These are phyloP conservation scores for Chloropsis cyanopogon DNA, from an alignment of 2,113 vertebrate genomes.

Conservation along the genomic window DNA sequence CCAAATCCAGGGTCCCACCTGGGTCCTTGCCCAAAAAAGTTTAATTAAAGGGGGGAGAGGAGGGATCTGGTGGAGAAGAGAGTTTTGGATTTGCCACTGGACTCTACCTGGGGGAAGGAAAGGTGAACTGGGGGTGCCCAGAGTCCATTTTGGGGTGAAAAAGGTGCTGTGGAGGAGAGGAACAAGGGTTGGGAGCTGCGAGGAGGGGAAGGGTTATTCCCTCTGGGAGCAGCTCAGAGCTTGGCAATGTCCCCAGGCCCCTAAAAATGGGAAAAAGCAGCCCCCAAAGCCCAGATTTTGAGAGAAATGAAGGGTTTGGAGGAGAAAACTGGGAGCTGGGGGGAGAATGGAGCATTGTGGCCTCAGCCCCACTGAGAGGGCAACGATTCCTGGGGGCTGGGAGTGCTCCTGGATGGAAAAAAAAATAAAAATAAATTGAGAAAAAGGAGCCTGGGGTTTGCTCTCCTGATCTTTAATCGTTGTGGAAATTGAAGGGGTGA, in stretches of 20 bases:
- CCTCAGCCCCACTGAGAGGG: neutral
- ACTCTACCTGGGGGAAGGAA: neutral
- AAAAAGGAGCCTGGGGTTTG: neutral
- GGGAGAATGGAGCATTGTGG: accelerated
- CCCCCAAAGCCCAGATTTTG: neutral
- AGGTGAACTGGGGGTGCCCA: neutral
- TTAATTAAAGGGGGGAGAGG: neutral
- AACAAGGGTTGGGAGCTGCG: neutral
- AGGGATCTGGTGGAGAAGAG: neutral
- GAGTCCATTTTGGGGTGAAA: neutral
- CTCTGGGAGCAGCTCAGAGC: neutral
- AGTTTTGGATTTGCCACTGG: neutral
- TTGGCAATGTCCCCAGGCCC: neutral
- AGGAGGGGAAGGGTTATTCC: neutral
- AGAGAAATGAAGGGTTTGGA: neutral
- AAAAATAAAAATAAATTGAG: neutral
- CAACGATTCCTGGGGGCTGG: neutral
- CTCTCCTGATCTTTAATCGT: neutral
- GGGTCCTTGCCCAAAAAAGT: neutral
- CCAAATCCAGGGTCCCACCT: neutral
- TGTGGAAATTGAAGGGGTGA: neutral
- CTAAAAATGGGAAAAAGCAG: neutral
- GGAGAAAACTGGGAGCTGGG: neutral
- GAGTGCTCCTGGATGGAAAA: neutral
- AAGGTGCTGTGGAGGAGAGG: neutral